Base-by-base conservation (phyloP, 1,140 invertebrate species). In the Bombus affinis region DNA sequence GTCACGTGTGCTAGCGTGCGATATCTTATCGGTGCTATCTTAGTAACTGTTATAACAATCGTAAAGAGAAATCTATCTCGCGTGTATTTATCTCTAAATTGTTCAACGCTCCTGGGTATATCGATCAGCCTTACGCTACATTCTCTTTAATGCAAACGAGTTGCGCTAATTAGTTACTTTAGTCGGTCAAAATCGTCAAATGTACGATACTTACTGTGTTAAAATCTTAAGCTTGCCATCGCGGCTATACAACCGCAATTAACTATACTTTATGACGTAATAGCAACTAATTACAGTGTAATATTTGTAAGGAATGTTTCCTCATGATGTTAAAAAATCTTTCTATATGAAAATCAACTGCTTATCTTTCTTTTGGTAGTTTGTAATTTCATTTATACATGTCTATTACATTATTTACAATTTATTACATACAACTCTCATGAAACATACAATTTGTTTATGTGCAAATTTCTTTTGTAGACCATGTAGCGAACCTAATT, bases 1-100 rank as follows among this genome's bases (percentile, higher is more conserved):
- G 4, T 28, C n/a, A 10, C 15, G 12, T 28, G 25, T 25, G 22
- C 25, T 79, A 39, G 83, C 39, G 57, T 71, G 83, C 66, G 1
- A 10, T 53, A 57, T 37, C 76, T 80, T 85, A 80, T 85, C 83
- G 42, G 13, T 39, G 53, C 10, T 72, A 77, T 72, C 81, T 78
- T 83, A 83, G 70, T 83, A 83, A 83, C n/a, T 83, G 83, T 80
- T 80, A 62, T 72, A 85, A 72, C 77, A 80, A 72, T 79, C 83
- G 68, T 39, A 18, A 47, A 35, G n/a, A 35, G 39, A 53, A 62
- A 85, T 85, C 77, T 65, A 80, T 80, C 68, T 85, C 39, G 53
- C 83, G 68, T 80, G 53, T 37, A 80, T 80, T 80, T 72, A 80
- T 83, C 74, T 77, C 0, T 37, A 73, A 47, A 68, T 68, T 78